Evolutionary conservation across 2,888 invertebrate species (phyloP), one percentile per base, ranked within the genome.

Genomic region (Digitonthophagus gazella): DNA sequence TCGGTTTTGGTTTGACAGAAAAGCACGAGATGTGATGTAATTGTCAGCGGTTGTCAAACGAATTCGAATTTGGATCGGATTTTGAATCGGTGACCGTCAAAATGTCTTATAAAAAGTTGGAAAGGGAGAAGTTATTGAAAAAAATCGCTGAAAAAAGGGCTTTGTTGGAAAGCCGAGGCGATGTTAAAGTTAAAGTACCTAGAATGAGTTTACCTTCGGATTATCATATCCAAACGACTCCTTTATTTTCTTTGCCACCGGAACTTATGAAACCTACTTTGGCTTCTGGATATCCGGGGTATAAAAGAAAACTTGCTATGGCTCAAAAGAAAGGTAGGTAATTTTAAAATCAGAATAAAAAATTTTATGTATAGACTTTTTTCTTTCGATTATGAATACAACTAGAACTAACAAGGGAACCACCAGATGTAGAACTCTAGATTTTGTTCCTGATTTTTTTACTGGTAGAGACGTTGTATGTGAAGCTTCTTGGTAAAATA

Each of bases 181-280:
- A 85, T 67, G 83, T 85, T 72, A 80, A 86, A 64, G 85, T 88
- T 0, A 87, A 86, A 79, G 80, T 88, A 71, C 85, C 86, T 3
- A 84, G 85, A 78, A 79, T 86, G 66, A 79, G 83, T 67, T 80
- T 88, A 80, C 88, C 88, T 0, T 85, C 85, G 28, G 87, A 87
- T 76, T 87, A 86, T 73, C 85, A 86, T 79, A 84, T 87, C 70
- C 80, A 85, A 71, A 85, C 87, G 15, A 83, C 85, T 66, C 86
- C 88, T 0, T 76, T 90, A 67, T 89, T 90, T 80, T 86, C 88
- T 1, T 78, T 91, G 66, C 90, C 91, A 0, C 86, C 89, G 64
- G 86, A 90, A 80, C 81, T 91, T 14, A 72, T 82, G 20, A 80
- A 77, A 70, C 82, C 82, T 2, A 80, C 80, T 65, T 73, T 81